Conservation (phyloP, 2,113 vertebrate genomes). For the Nipponia nippon region DNA sequence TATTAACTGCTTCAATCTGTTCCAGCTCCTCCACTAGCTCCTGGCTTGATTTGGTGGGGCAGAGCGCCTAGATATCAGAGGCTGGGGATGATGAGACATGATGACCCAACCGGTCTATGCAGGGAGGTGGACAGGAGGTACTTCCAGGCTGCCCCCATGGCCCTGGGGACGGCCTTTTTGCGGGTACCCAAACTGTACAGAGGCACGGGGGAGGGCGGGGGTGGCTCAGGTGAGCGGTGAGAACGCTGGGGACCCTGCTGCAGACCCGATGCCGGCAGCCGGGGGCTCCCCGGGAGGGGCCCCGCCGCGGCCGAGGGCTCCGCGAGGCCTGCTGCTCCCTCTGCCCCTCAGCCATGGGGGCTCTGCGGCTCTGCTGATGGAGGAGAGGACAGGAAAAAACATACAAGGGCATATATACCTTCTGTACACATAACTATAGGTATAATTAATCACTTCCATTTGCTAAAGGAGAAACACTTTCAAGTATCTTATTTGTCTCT, state of each 20-base stretch:
- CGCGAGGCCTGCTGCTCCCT: background rate
- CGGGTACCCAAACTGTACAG: too few species aligned
- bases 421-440: fast-evolving
- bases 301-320: background rate
- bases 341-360: background rate
- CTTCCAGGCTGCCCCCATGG: background rate
- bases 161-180: fast-evolving
- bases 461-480: background rate
- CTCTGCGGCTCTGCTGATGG: background rate
- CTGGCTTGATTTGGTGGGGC: background rate
- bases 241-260: background rate
- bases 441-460: background rate
- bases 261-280: fast-evolving
- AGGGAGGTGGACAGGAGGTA: background rate
- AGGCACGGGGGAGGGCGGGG: background rate
- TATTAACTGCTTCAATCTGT: background rate
- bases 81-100: fast-evolving
- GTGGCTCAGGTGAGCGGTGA: background rate
- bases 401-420: fast-evolving
- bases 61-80: background rate
- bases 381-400: too few species aligned
- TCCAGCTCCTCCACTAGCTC: background rate
- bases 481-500: background rate
- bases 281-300: background rate
- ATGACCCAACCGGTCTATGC: background rate